These are phyloP conservation scores for Zeus faber DNA, from an alignment of 2,113 vertebrate species.

Conservation along the genomic window DNA sequence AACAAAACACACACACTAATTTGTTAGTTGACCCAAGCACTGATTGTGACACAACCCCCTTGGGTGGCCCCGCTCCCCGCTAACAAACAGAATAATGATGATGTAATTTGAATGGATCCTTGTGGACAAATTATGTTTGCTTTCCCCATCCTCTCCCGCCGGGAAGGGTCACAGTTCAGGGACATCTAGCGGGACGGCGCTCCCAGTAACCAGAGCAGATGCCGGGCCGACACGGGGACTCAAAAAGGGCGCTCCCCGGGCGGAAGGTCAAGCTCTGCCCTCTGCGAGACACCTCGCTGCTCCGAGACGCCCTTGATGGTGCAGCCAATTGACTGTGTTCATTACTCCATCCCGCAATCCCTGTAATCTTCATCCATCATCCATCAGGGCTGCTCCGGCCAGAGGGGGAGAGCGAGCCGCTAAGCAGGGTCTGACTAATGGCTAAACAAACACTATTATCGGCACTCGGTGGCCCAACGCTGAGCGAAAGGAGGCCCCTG, in stretches of 20 bases:
- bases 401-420: constrained; percentile 35
- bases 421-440: constrained; percentile 71
- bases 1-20: constrained; percentile 12
- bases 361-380: constrained; percentile 58
- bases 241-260: background rate
- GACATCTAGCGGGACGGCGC: background rate
- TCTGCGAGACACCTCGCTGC: background rate
- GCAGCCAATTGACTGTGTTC: constrained; percentile 38
- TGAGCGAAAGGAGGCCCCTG: constrained; percentile 51
- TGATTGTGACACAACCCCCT: background rate
- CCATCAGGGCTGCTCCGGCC: constrained; percentile 50
- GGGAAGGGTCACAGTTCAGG: background rate
- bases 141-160: background rate
- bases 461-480: constrained; percentile 52
- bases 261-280: background rate
- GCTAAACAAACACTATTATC: constrained; percentile 79
- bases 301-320: constrained; percentile 31
- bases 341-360: constrained; percentile 30
- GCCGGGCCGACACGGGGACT: background rate
- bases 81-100: background rate
- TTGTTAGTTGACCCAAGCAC: background rate
- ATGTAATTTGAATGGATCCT: background rate
- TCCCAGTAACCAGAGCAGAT: background rate
- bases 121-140: background rate
- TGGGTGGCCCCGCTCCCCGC: background rate